These are phyloP conservation scores for Chloebia gouldiae DNA, from an alignment of 2,113 vertebrate species.

Conservation along the genomic window DNA sequence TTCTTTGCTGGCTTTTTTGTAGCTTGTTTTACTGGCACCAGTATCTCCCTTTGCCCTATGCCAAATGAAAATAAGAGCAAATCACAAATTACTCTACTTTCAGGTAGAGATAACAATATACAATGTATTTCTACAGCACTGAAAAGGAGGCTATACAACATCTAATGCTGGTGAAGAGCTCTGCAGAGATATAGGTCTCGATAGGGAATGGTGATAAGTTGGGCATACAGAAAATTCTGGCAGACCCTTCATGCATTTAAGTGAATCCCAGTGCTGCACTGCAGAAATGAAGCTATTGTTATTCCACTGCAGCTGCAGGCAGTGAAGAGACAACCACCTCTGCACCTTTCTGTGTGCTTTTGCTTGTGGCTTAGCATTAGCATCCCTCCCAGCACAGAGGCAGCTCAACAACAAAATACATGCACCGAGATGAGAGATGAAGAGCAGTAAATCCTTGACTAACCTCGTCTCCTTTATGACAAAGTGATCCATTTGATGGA, in stretches of 20 bases:
- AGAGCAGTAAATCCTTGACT: neutral
- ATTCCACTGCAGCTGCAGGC: neutral
- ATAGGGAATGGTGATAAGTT: neutral
- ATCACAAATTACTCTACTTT: neutral
- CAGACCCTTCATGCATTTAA: neutral
- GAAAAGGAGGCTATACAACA: neutral
- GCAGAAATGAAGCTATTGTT: neutral
- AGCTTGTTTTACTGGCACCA: neutral
- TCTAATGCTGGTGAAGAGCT: neutral
- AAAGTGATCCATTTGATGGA: no score
- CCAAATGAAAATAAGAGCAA: neutral
- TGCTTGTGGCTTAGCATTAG: fast-evolving
- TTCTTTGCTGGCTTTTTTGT: neutral
- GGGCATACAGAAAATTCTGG: neutral
- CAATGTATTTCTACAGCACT: neutral
- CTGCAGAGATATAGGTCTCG: neutral
- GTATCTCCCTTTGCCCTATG: neutral
- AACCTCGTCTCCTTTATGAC: neutral
- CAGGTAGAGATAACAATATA: neutral
- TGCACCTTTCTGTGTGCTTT: neutral
- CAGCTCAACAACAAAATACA: neutral
- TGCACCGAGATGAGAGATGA: neutral
- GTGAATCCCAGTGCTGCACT: neutral
- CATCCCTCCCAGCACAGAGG: neutral
- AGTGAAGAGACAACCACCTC: no score